Conservation (phyloP, 2,113 vertebrate species). For the Alethe diademata region DNA sequence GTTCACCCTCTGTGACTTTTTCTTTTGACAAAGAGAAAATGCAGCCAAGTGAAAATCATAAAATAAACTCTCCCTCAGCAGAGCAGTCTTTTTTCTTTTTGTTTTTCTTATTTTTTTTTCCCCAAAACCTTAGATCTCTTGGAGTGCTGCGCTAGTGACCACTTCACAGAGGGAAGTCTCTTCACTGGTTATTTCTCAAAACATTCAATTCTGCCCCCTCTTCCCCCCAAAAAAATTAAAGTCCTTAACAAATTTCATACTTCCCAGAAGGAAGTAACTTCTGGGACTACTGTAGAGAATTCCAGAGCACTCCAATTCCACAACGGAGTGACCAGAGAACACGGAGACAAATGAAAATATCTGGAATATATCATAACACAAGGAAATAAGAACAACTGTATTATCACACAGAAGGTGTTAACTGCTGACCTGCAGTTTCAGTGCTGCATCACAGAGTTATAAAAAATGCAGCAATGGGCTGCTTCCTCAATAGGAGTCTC, state of each 20-base stretch:
- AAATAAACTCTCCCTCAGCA: background rate
- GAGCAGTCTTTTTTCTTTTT: background rate
- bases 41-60: background rate
- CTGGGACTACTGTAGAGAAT: background rate
- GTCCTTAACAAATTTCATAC: background rate
- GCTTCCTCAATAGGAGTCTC: background rate
- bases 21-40: background rate
- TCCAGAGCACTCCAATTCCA: background rate
- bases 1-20: background rate
- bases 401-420: background rate
- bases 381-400: background rate
- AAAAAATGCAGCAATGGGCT: background rate
- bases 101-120: too few species aligned
- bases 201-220: background rate
- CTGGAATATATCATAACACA: background rate
- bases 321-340: background rate
- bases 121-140: background rate
- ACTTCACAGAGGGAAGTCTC: background rate
- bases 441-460: background rate
- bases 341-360: background rate
- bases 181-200: background rate
- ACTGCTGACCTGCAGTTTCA: background rate
- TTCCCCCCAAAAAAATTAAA: rapidly evolving
- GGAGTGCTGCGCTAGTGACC: background rate
- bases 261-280: background rate